These are phyloP conservation scores for Drosophila arizonae DNA, from an alignment of 1,140 invertebrate genomes.

Conservation along the genomic window DNA sequence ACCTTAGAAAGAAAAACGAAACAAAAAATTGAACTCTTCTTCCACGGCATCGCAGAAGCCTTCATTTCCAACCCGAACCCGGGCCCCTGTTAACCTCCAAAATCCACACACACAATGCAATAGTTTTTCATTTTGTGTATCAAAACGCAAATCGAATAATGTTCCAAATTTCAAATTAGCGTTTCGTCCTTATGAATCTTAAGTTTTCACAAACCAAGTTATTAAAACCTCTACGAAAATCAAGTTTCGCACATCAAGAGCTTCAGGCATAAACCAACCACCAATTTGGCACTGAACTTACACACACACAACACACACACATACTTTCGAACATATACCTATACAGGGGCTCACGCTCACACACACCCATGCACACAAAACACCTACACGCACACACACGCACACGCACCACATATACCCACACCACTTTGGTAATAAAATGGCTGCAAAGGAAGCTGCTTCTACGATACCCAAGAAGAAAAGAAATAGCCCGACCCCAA, in stretches of 20 bases:
- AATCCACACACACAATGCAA: conserved; percentile 76
- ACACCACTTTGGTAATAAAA: conserved; percentile 76
- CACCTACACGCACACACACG: conserved; percentile 25
- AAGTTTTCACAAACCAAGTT: conserved; percentile 57
- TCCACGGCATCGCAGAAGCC: conserved; percentile 79
- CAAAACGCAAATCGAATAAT: conserved; percentile 76
- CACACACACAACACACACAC: conserved; percentile 60
- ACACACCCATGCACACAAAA: conserved; percentile 26
- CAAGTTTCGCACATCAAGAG: conserved; percentile 61
- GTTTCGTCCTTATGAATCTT: conserved; percentile 71
- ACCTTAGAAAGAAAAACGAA: background rate
- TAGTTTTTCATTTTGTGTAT: conserved; percentile 81
- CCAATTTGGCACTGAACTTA: conserved; percentile 55
- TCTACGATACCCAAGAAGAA: conserved; percentile 81
- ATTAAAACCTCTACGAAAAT: conserved; percentile 57
- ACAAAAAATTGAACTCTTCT: conserved; percentile 59
- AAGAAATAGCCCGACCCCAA: conserved; percentile 69
- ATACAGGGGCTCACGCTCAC: conserved; percentile 56
- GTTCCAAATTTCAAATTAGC: conserved; percentile 60
- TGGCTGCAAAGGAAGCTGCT: conserved; percentile 80
- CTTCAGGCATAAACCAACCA: conserved; percentile 74
- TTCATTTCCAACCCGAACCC: conserved; percentile 68
- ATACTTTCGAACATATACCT: conserved; percentile 39
- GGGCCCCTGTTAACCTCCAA: conserved; percentile 50
- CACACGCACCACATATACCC: conserved; percentile 43